Evolutionary conservation across 2,797 vertebrate species (phyloP).

Genomic region (Emydoidea blandingii): DNA sequence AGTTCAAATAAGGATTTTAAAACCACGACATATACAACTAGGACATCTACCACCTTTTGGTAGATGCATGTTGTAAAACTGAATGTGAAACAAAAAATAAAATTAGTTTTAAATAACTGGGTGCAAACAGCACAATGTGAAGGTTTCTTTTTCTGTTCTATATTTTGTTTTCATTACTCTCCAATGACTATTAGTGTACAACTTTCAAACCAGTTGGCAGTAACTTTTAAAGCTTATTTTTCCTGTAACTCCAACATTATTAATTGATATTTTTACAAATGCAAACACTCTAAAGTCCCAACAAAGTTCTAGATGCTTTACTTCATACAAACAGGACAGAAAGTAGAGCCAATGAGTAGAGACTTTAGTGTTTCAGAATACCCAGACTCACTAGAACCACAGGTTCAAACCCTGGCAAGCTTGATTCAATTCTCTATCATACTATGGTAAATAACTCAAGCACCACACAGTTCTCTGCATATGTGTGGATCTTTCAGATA

Average conservation of each 20-base stretch:
- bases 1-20: not conserved
- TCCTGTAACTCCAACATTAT: not conserved
- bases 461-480: not conserved
- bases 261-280: too few species aligned
- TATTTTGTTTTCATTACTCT: not conserved
- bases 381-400: not conserved
- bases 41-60: not conserved
- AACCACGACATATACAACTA: not conserved
- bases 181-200: not conserved
- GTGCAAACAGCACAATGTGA: not conserved
- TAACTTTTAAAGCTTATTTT: not conserved
- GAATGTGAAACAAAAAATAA: not conserved
- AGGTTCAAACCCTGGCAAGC: not conserved
- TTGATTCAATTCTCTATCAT: not conserved
- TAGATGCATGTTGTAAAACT: not conserved
- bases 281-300: not conserved
- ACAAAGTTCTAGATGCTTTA: not conserved
- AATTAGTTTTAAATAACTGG: not conserved
- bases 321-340: not conserved
- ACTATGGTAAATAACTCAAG: not conserved
- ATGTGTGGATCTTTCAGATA: not conserved
- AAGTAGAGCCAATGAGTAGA: not conserved
- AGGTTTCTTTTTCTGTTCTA: not conserved
- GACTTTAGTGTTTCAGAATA: not conserved
- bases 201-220: not conserved